Conservation (phyloP, 2,113 vertebrate genomes). For the Alectura lathami region DNA sequence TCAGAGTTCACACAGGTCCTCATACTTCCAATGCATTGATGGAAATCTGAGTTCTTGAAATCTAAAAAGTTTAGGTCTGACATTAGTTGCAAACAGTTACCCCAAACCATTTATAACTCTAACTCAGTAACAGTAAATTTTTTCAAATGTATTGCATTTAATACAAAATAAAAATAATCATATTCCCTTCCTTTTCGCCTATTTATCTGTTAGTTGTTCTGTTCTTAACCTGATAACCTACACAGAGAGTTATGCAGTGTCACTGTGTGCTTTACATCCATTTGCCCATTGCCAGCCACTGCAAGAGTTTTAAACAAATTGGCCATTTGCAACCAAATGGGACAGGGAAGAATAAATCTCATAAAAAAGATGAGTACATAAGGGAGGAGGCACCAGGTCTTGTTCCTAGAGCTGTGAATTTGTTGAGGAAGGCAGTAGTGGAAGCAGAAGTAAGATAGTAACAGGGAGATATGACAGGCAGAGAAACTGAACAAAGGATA, state of each 20-base stretch:
- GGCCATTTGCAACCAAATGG: not conserved
- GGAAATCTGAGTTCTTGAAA: slow-evolving; percentile 50
- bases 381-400: not conserved
- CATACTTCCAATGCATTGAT: not conserved
- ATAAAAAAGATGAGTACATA: not conserved
- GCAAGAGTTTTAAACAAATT: not conserved
- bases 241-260: not conserved
- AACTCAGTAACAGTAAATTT: not conserved
- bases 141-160: not conserved
- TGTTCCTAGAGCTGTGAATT: not conserved
- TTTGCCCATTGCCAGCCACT: not conserved
- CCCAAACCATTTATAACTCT: not conserved
- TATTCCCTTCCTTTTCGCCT: not conserved
- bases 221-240: not conserved
- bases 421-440: not conserved
- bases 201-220: not conserved
- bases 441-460: not conserved
- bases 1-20: slow-evolving; percentile 38
- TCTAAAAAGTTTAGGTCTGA: slow-evolving; percentile 26
- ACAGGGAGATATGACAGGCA: not conserved
- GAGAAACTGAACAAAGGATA: not conserved
- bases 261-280: not conserved
- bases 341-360: not conserved
- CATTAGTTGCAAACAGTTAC: not conserved
- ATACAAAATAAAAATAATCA: not conserved